phyloP scores from a whole-genome alignment of 2,888 invertebrate genomes.

The Machimus rusticus region DNA sequence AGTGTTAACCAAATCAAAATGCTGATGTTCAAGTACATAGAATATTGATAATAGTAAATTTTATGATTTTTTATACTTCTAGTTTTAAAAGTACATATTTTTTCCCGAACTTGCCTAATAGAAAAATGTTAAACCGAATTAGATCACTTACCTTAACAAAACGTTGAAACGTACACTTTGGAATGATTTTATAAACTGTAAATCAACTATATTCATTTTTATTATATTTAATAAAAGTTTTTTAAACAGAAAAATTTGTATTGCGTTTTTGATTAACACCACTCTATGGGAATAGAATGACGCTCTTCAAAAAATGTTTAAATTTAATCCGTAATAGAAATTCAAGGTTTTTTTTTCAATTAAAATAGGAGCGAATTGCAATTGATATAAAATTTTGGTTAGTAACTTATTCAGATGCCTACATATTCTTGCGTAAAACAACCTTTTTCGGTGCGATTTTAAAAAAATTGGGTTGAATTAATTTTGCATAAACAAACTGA shows the following conservation, averaged over 20 bases:
- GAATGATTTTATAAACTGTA: constrained; percentile 29
- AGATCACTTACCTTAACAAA: not conserved
- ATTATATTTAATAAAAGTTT: constrained; percentile 19
- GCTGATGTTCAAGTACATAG: not conserved
- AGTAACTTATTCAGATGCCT: too few species aligned
- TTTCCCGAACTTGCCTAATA: constrained; percentile 7
- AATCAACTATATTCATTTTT: constrained; percentile 25
- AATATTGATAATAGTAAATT: not conserved
- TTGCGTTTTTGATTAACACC: not conserved
- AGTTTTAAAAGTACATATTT: not conserved
- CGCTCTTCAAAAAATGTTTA: too few species aligned
- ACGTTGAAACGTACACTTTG: not conserved
- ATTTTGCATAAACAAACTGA: too few species aligned
- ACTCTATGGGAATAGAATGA: too few species aligned
- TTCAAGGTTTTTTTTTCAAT: too few species aligned
- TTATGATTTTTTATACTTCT: constrained; percentile 12
- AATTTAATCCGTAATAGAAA: too few species aligned
- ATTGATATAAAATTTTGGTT: too few species aligned
- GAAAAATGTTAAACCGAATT: not conserved
- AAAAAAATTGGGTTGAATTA: too few species aligned
- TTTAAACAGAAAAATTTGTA: not conserved
- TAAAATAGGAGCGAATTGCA: too few species aligned
- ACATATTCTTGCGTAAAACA: too few species aligned
- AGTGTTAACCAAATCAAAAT: constrained; percentile 8
- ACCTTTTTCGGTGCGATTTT: too few species aligned